Evolutionary conservation across 2,888 invertebrate genomes (phyloP).

Genomic region (Achlya flavicornis): DNA sequence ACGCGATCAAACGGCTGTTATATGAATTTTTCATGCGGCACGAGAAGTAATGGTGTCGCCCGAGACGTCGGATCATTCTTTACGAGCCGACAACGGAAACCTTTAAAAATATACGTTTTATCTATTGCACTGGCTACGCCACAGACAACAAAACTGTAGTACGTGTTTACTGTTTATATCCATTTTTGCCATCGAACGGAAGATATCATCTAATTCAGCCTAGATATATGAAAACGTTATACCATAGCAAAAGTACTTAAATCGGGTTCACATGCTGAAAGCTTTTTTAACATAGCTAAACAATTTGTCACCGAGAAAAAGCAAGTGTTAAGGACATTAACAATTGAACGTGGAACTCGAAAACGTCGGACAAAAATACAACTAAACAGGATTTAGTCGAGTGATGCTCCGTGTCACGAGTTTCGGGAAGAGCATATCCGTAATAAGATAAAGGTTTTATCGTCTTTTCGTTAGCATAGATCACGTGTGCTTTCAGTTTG

Average conservation of each 20-base stretch:
- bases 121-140: constrained; percentile 36
- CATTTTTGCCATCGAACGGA: too few species aligned
- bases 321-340: not conserved
- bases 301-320: not conserved
- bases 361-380: constrained; percentile 28
- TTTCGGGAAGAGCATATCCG: constrained; percentile 50
- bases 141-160: not conserved
- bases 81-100: constrained; percentile 77
- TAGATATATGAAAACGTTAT: too few species aligned
- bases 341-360: not conserved
- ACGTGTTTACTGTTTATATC: not conserved
- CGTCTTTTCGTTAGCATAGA: constrained; percentile 78
- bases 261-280: too few species aligned
- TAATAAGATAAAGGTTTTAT: constrained; percentile 82
- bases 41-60: constrained; percentile 77
- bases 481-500: constrained; percentile 62
- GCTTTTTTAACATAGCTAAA: not conserved
- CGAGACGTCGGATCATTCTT: constrained; percentile 80
- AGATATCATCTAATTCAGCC: too few species aligned
- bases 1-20: constrained; percentile 69
- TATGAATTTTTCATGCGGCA: constrained; percentile 82
- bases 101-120: constrained; percentile 73
- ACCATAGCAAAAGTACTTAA: not conserved
- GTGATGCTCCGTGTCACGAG: constrained; percentile 40
- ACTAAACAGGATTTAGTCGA: constrained; percentile 38